Base-by-base conservation (phyloP, 1,140 invertebrate species). In the Amyelois transitella region DNA sequence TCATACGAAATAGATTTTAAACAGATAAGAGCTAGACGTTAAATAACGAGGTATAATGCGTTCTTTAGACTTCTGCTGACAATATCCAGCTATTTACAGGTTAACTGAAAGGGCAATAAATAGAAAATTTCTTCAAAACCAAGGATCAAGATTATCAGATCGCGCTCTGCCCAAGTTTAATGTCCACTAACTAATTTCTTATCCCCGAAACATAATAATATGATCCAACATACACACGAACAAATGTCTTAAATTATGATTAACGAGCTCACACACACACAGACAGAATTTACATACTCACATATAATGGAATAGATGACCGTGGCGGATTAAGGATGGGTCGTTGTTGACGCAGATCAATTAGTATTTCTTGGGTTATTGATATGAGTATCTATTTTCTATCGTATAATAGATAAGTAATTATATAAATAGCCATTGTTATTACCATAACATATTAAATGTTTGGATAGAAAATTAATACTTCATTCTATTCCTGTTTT, bases 141-240 rank as follows among this genome's bases (percentile, higher is more conserved):
- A 45, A 51, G 44, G 22, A 60, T 59, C 57, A 59, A 44, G 43
- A 50, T 12, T 10, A n/a, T 7, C 50, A 20, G 43, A 19, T 62
- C 64, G 19, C 19, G 51, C 59, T 73, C 43, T 48, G 69, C 49
- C 58, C 58, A 84, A 87, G 79, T 86, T 87, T 87, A 81, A 87
- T 86, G 84, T 87, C 84, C 84, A 87, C 84, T 83, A 87, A 87
- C 84, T 87, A 87, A 87, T 87, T 87, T 87, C 84, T 86, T 87
- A 87, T 87, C 79, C 84, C 81, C 81, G 77, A 87, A 87, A 86
- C 84, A 83, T 84, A 83, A 87, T 85, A 85, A 84, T 80, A 76
- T 79, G 81, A 80, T 66, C 73, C 69, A 72, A 84, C 83, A 75
- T 73, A 81, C 76, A 84, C 79, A 85, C 75, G 79, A 72, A 87